Evolutionary conservation across 2,888 invertebrate species (phyloP), one percentile per base, ranked within the genome.

Genomic region (Drosophila mettleri): DNA sequence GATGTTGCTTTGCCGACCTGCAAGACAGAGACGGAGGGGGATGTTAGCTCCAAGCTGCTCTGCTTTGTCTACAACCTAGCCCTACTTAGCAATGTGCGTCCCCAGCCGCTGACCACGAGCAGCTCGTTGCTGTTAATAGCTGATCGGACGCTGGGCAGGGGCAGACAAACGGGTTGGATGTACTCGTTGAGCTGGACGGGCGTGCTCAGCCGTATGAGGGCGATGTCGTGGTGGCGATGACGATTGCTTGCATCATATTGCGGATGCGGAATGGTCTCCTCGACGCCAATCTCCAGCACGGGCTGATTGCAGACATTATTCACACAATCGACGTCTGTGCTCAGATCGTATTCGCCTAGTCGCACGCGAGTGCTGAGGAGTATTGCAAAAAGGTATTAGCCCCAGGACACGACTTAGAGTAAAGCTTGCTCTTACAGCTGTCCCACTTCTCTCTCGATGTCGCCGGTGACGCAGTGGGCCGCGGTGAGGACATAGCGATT

Each of bases 221-320:
- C 96, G 51, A 97, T 96, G 84, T 97, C 96, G 86, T 96, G 92
- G 52, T 93, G 93, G 68, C 95, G 95, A 85, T 95, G 93, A 0
- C 69, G 71, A 69, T 94, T 93, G 0, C 82, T 76, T 12, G 92
- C 87, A 51, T 92, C 89, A 84, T 95, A 97, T 0, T 92, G 82
- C 60, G 95, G 94, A 89, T 97, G 96, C 0, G 94, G 92, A 24
- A 95, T 94, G 45, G 92, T 89, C 79, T 95, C 92, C 69, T 95
- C 95, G 8, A 96, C 92, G 0, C 93, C 93, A 0, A 96, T 89
- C 84, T 95, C 94, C 2, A 94, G 72, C 0, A 94, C 93, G 0
- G 93, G 92, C 3, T 93, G 93, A 29, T 95, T 93, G 90, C 96
- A 96, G 54, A 93, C 93, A 0, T 12, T 18, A 0, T 64, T 93